Conservation (phyloP, 2,113 vertebrate genomes). For the Heterocephalus glaber region DNA sequence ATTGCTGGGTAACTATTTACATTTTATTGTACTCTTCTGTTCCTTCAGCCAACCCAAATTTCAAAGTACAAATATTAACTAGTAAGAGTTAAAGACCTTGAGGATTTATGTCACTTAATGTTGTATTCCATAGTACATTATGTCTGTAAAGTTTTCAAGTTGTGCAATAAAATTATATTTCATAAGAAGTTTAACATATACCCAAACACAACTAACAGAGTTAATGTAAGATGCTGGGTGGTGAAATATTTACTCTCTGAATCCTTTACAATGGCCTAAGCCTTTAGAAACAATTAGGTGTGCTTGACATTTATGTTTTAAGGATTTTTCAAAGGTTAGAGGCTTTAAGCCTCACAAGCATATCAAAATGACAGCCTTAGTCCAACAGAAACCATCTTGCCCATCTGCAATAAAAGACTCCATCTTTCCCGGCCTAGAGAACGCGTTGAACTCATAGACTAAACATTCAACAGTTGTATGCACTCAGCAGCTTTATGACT, state of each 20-base stretch:
- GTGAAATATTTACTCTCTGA: slow-evolving; percentile 54
- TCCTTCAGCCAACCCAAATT: slow-evolving; percentile 20
- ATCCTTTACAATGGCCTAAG: slow-evolving; percentile 74
- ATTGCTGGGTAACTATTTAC: neutral
- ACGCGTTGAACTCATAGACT: slow-evolving; percentile 84
- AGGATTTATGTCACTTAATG: slow-evolving; percentile 37
- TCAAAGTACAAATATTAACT: slow-evolving; percentile 26
- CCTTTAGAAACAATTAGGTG: slow-evolving; percentile 76
- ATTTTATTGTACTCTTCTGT: neutral
- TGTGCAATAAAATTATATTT: slow-evolving; percentile 63
- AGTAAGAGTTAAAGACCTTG: neutral
- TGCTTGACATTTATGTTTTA: slow-evolving; percentile 81
- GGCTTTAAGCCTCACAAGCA: slow-evolving; percentile 75
- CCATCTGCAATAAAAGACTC: slow-evolving; percentile 84
- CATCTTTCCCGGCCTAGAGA: slow-evolving; percentile 77
- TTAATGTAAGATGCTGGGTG: neutral
- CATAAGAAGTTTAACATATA: slow-evolving; percentile 29
- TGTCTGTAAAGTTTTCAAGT: slow-evolving; percentile 48
- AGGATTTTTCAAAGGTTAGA: slow-evolving; percentile 72
- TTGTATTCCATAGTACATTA: slow-evolving; percentile 34
- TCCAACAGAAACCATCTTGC: slow-evolving; percentile 81
- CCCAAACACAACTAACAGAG: slow-evolving; percentile 5
- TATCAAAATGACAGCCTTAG: slow-evolving; percentile 73
- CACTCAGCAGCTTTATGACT: slow-evolving; percentile 85
- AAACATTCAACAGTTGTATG: slow-evolving; percentile 84